Evolutionary conservation across 2,797 vertebrate genomes (phyloP).

Genomic region (Miichthys miiuy): DNA sequence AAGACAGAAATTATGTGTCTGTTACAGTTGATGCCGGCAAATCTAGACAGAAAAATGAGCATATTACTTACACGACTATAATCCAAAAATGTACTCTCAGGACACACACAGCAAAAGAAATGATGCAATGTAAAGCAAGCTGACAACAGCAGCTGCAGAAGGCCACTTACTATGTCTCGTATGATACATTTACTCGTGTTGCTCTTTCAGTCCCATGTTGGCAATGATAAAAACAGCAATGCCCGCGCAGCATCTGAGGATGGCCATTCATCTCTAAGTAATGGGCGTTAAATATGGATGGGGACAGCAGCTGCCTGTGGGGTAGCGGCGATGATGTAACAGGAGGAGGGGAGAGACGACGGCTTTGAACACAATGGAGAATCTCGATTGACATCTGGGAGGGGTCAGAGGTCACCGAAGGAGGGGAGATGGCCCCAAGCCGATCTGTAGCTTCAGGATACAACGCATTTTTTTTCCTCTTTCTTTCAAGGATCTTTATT

Average conservation of each 20-base stretch:
- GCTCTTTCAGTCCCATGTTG: constrained; percentile 28
- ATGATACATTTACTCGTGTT: constrained; percentile 28
- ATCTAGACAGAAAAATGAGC: constrained; percentile 14
- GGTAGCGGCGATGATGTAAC: constrained; percentile 73
- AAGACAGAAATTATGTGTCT: constrained; percentile 42
- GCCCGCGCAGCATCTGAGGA: constrained; percentile 49
- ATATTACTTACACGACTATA: constrained; percentile 8
- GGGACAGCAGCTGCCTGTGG: constrained; percentile 75
- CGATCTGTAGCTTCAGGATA: not conserved
- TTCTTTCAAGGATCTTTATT: not conserved
- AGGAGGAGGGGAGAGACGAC: constrained; percentile 57
- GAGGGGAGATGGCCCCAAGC: constrained; percentile 31
- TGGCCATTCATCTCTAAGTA: constrained; percentile 69
- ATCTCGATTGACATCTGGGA: constrained; percentile 69
- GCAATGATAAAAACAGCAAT: constrained; percentile 47
- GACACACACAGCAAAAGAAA: constrained; percentile 18
- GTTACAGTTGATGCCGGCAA: constrained; percentile 19
- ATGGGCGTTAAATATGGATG: constrained; percentile 77
- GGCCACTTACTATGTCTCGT: constrained; percentile 23
- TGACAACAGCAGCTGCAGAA: constrained; percentile 11
- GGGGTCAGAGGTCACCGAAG: constrained; percentile 64
- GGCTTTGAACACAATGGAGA: constrained; percentile 65
- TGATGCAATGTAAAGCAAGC: not conserved
- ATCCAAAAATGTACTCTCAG: constrained; percentile 9
- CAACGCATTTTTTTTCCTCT: not conserved